Evolutionary conservation across 1,140 invertebrate species (phyloP), one percentile per base, ranked within the genome.

Genomic region (Euwallacea similis): DNA sequence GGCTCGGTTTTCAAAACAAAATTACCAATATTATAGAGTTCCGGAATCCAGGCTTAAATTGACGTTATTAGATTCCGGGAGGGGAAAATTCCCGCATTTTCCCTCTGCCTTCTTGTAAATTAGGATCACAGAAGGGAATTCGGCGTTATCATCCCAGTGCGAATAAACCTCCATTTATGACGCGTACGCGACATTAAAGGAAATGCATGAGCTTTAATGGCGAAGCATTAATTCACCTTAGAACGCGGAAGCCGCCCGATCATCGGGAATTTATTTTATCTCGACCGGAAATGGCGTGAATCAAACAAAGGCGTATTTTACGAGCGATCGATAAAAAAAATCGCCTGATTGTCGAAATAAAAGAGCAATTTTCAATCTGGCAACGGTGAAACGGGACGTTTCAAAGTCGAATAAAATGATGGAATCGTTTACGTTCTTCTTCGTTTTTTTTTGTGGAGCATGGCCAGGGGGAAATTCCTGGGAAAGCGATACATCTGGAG

Each of bases 1-100:
- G 9, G 55, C n/a, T 6, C 16, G 21, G 55, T 56, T 56, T 56
- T 13, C 55, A 10, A 33, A 56, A 56, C 55, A 58, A 58, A 58
- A 58, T 58, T 58, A 58, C 55, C 13, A n/a, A 58, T 58, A 58
- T 58, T 58, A 58, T 58, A 58, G 21, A n/a, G 55, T n/a, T 58
- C 21, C 55, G 50, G 50, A 53, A n/a, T 53, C 55, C 21, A 6
- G 55, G 7, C 13, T 16, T 16, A 16, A 58, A 58, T n/a, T 21
- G 8, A 21, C 55, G 55, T 58, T 58, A 58, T 58, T 58, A 58
- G 55, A 58, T 58, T 58, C 10, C 13, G 9, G 46, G 46, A 2
- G 13, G 46, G 2, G 6, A 33, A 33, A 2, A 2, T 4, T 4
- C 21, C 21, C 21, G 4, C 4, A 2, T 33, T 33, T 33, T 33